These are phyloP conservation scores for Sialis lutaria DNA, from an alignment of 2,888 invertebrate genomes.

Conservation along the genomic window DNA sequence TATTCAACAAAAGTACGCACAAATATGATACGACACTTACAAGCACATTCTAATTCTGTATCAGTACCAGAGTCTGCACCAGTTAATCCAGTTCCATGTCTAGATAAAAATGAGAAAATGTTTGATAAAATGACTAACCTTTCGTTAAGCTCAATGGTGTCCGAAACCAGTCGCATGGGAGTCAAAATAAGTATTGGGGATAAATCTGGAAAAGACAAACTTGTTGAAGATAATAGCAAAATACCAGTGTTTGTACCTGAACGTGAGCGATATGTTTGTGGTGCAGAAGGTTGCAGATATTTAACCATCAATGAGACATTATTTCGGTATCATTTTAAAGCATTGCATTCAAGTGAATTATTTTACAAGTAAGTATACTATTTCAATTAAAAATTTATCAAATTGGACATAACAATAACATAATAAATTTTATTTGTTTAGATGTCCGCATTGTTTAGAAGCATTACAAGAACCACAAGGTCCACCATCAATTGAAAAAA, in stretches of 20 bases:
- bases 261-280: conserved; percentile 48
- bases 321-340: conserved; percentile 53
- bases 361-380: conserved; percentile 24
- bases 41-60: conserved; percentile 36
- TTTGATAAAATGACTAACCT: conserved; percentile 75
- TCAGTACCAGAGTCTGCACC: conserved; percentile 49
- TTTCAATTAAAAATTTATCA: not conserved
- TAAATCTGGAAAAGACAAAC: not conserved
- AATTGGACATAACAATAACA: conserved; percentile 12
- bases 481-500: conserved; percentile 37
- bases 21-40: conserved; percentile 55
- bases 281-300: conserved; percentile 50
- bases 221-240: conserved; percentile 6
- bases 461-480: conserved; percentile 26
- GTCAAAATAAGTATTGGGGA: conserved; percentile 10
- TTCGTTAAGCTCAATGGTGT: conserved; percentile 42
- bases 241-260: conserved; percentile 20
- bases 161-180: conserved; percentile 24
- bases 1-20: conserved; percentile 51
- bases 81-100: conserved; percentile 66
- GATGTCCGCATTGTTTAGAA: conserved; percentile 54
- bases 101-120: conserved; percentile 60
- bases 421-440: too few species aligned
- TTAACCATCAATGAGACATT: conserved; percentile 52
- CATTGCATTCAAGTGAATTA: conserved; percentile 43